Evolutionary conservation across 1,140 invertebrate genomes (phyloP).

Genomic region (Orussus abietinus): DNA sequence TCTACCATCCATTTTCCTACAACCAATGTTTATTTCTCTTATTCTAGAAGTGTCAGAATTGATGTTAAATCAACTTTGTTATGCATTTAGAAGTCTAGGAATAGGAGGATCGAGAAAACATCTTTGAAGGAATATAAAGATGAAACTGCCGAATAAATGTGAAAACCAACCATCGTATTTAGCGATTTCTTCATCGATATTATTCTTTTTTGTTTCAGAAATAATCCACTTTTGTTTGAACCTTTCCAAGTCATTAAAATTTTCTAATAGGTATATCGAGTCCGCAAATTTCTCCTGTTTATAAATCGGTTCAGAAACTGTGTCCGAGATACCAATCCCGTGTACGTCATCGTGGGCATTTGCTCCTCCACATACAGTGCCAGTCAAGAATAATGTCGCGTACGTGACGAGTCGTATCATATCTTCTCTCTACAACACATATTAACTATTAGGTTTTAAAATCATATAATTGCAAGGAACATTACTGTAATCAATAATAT

Average conservation of each 20-base stretch:
- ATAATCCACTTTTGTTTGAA: slow-evolving; percentile 81
- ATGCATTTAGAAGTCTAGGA: not conserved
- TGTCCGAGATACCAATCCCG: too few species aligned
- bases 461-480: too few species aligned
- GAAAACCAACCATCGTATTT: slow-evolving; percentile 86
- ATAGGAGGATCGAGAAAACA: not conserved
- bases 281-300: too few species aligned
- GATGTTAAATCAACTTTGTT: slow-evolving; percentile 4
- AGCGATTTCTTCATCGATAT: slow-evolving; percentile 83
- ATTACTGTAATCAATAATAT: too few species aligned
- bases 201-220: slow-evolving; percentile 92
- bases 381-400: too few species aligned
- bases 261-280: slow-evolving; percentile 83
- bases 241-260: slow-evolving; percentile 77
- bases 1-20: slow-evolving; percentile 74
- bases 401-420: too few species aligned
- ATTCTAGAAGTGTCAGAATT: slow-evolving; percentile 2
- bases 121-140: slow-evolving; percentile 5
- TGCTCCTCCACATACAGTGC: too few species aligned
- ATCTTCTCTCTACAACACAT: too few species aligned
- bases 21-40: slow-evolving; percentile 14
- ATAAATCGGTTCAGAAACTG: too few species aligned
- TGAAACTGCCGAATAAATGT: slow-evolving; percentile 12
- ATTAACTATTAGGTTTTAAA: too few species aligned
- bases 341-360: too few species aligned